Evolutionary conservation across 2,797 vertebrate genomes (phyloP).

Genomic region (Craterocephalus amniculus): DNA sequence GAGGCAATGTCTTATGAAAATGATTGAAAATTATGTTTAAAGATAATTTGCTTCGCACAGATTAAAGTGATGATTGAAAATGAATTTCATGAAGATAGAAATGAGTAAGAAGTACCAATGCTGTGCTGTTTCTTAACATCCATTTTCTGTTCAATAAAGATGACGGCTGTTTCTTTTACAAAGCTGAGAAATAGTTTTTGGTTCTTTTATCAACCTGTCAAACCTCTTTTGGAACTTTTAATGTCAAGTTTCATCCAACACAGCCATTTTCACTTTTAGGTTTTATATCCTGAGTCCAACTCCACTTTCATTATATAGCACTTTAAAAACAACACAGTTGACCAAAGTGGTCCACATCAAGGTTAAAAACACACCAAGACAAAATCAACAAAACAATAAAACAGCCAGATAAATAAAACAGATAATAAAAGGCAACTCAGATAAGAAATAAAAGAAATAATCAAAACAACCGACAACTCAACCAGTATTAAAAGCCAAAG

Average conservation of each 20-base stretch:
- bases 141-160: not conserved
- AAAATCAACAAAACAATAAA: too few relatives aligned
- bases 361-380: too few relatives aligned
- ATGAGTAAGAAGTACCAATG: not conserved
- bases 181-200: not conserved
- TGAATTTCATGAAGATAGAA: not conserved
- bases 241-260: slow-evolving; percentile 23
- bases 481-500: too few relatives aligned
- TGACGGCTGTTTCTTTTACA: not conserved
- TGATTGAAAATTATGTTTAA: not conserved
- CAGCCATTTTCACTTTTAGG: not conserved
- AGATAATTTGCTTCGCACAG: not conserved
- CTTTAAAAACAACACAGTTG: too few relatives aligned
- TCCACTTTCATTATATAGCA: too few relatives aligned
- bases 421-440: too few relatives aligned
- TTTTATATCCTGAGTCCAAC: too few relatives aligned
- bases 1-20: not conserved
- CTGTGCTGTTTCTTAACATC: not conserved
- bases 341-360: too few relatives aligned
- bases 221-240: not conserved
- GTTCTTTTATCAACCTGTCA: not conserved
- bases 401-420: too few relatives aligned
- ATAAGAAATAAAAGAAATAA: too few relatives aligned
- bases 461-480: too few relatives aligned
- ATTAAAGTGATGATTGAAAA: not conserved